Conservation (phyloP, 2,888 invertebrate species). For the Hecatera dysodea region DNA sequence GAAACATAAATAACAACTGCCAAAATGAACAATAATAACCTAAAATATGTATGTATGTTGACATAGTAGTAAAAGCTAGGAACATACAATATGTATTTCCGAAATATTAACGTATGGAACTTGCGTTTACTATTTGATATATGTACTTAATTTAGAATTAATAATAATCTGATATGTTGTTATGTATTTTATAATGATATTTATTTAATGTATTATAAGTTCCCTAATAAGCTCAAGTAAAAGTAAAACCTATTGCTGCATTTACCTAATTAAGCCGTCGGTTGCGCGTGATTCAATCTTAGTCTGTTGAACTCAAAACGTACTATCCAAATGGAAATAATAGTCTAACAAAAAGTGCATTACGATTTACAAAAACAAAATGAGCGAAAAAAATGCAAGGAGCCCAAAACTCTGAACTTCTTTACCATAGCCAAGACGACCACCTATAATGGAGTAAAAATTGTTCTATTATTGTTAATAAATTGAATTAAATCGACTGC, state of each 20-base stretch:
- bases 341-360: constrained; percentile 14
- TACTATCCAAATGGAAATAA: constrained; percentile 5
- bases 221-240: too few relatives aligned
- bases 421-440: constrained; percentile 69
- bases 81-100: not conserved
- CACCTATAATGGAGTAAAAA: constrained; percentile 80
- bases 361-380: constrained; percentile 10
- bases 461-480: constrained; percentile 80
- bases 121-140: too few relatives aligned
- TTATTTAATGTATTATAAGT: too few relatives aligned
- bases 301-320: not conserved
- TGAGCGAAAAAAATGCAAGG: constrained; percentile 9
- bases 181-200: not conserved
- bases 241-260: not conserved
- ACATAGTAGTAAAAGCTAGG: not conserved
- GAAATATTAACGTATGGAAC: not conserved
- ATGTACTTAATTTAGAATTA: too few relatives aligned
- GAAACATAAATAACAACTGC: constrained; percentile 28
- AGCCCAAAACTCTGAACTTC: constrained; percentile 46
- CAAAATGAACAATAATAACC: constrained; percentile 19
- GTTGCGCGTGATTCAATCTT: not conserved
- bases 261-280: not conserved
- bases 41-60: not conserved
- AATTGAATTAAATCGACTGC: constrained; percentile 86
- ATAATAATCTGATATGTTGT: too few relatives aligned